Percentiles rank a stretch among this genome's conserved stretches.
phyloP scores from a whole-genome alignment of 2,113 vertebrate genomes.

The Megaptera novaeangliae region DNA sequence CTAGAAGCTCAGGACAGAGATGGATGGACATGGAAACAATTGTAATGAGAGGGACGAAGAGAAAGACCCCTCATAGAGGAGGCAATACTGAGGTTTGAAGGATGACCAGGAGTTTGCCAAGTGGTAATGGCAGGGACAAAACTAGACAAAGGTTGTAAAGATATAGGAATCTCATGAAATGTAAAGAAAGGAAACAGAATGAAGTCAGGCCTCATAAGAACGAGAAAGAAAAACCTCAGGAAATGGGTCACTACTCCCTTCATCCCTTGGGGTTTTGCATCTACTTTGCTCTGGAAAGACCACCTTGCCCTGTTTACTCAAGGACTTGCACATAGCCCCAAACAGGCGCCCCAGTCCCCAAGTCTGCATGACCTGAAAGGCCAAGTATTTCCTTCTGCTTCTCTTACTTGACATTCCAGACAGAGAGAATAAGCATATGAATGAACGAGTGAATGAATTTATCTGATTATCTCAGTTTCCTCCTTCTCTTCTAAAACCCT shows the following conservation, averaged over 20 bases:
- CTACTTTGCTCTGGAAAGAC: neutral
- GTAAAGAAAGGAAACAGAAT: neutral
- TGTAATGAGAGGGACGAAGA: neutral
- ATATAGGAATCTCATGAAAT: neutral
- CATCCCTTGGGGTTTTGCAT: neutral
- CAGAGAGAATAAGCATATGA: neutral
- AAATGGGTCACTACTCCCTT: neutral
- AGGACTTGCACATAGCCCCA: neutral
- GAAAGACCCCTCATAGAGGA: neutral
- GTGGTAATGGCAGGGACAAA: neutral
- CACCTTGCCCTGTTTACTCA: neutral
- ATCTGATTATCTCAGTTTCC: neutral
- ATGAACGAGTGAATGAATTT: neutral
- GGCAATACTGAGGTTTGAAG: neutral
- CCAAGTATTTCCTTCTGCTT: conserved; percentile 2
- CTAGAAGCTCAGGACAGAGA: neutral
- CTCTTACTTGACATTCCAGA: neutral
- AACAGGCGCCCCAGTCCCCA: neutral
- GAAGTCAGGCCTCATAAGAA: neutral
- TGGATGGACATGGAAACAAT: neutral
- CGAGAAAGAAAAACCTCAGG: neutral
- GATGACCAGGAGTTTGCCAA: neutral
- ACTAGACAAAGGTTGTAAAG: neutral
- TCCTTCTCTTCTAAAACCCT: neutral
- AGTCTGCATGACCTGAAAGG: neutral